These are phyloP conservation scores for Brachionus calyciflorus DNA, from an alignment of 1,140 invertebrate species.

Conservation along the genomic window DNA sequence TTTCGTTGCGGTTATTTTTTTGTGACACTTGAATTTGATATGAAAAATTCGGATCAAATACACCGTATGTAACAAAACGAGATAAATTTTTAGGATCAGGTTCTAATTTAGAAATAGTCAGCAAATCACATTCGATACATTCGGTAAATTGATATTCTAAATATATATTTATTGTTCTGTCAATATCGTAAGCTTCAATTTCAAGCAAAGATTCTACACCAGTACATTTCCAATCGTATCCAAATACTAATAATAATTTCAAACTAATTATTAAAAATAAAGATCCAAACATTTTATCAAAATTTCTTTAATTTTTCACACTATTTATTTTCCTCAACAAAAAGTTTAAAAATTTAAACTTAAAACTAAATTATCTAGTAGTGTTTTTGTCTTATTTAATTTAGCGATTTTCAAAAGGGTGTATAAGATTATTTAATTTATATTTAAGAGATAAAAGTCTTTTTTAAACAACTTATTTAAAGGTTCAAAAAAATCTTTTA, in stretches of 20 bases:
- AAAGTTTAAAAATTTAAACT: too few relatives aligned
- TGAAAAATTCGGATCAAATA: slow-evolving; percentile 18
- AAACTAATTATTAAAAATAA: too few relatives aligned
- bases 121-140: slow-evolving; percentile 6
- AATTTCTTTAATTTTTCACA: too few relatives aligned
- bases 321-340: too few relatives aligned
- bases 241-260: not conserved
- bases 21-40: not conserved
- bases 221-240: not conserved
- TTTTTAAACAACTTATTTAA: too few relatives aligned
- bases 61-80: not conserved
- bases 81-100: not conserved
- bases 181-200: not conserved
- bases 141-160: slow-evolving; percentile 1
- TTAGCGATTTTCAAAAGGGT: too few relatives aligned
- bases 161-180: not conserved
- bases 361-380: too few relatives aligned
- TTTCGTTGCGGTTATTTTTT: slow-evolving; percentile 18
- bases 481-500: too few relatives aligned
- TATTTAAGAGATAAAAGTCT: too few relatives aligned
- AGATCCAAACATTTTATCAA: too few relatives aligned
- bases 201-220: not conserved
- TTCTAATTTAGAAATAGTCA: not conserved
- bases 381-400: too few relatives aligned
- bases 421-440: too few relatives aligned